A percentile compares a stretch with the other conserved stretches of the same genome.
These are phyloP conservation scores for Lacerta agilis DNA, from an alignment of 2,797 vertebrate genomes.

Conservation along the genomic window DNA sequence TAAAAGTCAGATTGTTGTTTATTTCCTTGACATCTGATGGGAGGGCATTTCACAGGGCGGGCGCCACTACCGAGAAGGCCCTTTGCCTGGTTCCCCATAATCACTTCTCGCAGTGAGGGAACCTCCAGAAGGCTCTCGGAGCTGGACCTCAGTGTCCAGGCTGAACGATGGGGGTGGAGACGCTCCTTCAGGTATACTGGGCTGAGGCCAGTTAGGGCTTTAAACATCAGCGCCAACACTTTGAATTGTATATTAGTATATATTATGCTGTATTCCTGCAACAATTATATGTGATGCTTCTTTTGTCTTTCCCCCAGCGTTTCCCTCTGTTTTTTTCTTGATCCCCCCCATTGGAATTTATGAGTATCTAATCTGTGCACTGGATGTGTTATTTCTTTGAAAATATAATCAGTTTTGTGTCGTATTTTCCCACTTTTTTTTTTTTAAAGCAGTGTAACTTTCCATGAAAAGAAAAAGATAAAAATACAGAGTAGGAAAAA, in stretches of 20 bases:
- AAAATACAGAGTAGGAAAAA: slow-evolving; percentile 49
- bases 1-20: too few species aligned
- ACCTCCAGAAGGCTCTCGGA: too few species aligned
- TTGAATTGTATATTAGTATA: too few species aligned
- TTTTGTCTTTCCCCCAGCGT: neutral
- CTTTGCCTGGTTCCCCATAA: too few species aligned
- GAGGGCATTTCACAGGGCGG: too few species aligned
- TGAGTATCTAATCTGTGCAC: neutral
- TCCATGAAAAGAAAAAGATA: slow-evolving; percentile 26
- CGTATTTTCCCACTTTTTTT: neutral
- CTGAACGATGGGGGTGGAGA: too few species aligned
- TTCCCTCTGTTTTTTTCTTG: neutral
- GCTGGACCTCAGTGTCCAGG: too few species aligned
- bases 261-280: neutral
- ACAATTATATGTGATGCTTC: neutral
- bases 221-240: neutral
- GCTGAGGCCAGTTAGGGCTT: too few species aligned
- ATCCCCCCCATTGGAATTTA: neutral
- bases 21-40: too few species aligned
- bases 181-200: too few species aligned
- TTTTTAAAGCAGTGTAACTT: neutral
- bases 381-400: neutral
- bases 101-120: too few species aligned
- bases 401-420: neutral
- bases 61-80: too few species aligned